Evolutionary conservation across 2,113 vertebrate genomes (phyloP), one percentile per base, ranked within the genome.

Genomic region (Strix aluco): DNA sequence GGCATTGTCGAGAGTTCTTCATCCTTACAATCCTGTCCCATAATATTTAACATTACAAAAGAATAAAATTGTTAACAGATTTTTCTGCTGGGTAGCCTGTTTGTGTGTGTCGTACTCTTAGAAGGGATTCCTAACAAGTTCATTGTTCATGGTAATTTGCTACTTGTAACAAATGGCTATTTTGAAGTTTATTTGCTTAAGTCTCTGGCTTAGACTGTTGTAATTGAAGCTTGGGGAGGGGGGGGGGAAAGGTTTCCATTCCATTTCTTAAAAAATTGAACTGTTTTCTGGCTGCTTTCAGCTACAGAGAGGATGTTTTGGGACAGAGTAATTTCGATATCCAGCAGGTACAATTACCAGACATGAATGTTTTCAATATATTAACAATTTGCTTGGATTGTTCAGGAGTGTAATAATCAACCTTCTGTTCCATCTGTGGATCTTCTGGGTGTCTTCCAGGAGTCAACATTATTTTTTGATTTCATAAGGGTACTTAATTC

Each of bases 11-110:
- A 99, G 98, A 98, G 98, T 98, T 99, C 98, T 98, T 98, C 98
- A 98, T 99, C 98, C 98, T 99, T 99, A 98, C 97, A 98, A 97
- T 98, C 97, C 98, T 99, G 98, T 99, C 96, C 98, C 98, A 98
- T 99, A 98, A 98, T 99, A 99, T 99, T 99, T 98, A 99, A 98
- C 98, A 98, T 98, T 98, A 98, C 98, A 98, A 98, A 99, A 98
- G 98, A 97, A 98, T 98, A 98, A 99, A 98, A 98, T 97, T 97
- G 97, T 98, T 98, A 99, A 98, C 98, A 98, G 98, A 98, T 98
- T 98, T 98, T 98, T 96, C 92, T 97, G 96, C 97, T 98, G 97
- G 90, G 94, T 98, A 98, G 98, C 98, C 34, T 98, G 98, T 98
- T 97, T 97, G 97, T 98, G 96, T 97, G 96, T 97, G 96, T 98